Evolutionary conservation across 1,140 invertebrate genomes (phyloP), one percentile per base, ranked within the genome.

Genomic region (Temnothorax longispinosus): DNA sequence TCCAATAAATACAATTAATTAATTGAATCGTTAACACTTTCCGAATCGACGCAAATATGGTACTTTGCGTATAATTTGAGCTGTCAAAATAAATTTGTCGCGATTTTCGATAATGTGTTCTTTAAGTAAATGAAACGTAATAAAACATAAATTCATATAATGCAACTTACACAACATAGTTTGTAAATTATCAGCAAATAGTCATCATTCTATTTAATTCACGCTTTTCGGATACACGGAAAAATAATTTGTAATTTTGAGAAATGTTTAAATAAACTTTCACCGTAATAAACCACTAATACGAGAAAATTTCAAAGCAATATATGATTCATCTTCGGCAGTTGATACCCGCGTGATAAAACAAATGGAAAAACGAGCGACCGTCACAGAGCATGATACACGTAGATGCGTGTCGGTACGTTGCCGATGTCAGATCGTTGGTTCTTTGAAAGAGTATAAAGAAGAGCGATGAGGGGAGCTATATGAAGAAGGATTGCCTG

Each of bases 401-500:
- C 52, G 58, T 65, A 56, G 82, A 85, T 60, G 64, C 41, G 60
- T 78, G 47, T 78, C 74, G 72, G 74, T 78, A 78, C 60, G 78
- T 85, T 65, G 60, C 60, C 35, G 74, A 78, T 67, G 82, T 85
- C 74, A 65, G 74, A 85, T 85, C 58, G 60, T 44, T 44, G 32
- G 41, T 85, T 75, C 32, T 78, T 78, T 78, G 38, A 47, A 65
- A 54, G 74, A 18, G 75, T 35, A 78, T 78, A 78, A 85, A 62
- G 82, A 85, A 85, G 74, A 85, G 47, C 62, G 82, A 85, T 85
- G 82, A 52, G 56, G 60, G 15, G 15, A 65, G 62, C 74, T 76
- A 54, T 76, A 54, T 78, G 82, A 85, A 78, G 74, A 78, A 85
- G 60, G 82, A 78, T 85, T 21, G 47, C 74, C 58, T 65, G 35